phyloP scores from a whole-genome alignment of 2,797 vertebrate species.

The Mustela erminea region DNA sequence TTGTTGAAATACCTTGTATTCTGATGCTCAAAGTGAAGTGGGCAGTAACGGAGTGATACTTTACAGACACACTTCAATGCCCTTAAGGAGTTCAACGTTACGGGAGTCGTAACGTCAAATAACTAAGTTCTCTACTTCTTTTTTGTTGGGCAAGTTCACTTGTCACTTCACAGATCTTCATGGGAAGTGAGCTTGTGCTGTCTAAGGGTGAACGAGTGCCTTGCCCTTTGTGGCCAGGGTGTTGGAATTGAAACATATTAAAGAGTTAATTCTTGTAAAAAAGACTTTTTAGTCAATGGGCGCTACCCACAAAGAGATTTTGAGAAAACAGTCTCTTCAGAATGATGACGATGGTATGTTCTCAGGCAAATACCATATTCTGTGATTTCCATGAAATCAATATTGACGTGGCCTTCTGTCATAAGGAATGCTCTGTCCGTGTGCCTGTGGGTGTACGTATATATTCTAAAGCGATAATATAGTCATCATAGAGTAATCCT shows the following conservation, averaged over 20 bases:
- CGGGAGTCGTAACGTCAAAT: background rate
- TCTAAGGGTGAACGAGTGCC: conserved; percentile 50
- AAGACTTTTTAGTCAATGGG: background rate
- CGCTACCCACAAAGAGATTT: background rate
- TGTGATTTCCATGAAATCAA: conserved; percentile 44
- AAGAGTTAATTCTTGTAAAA: conserved; percentile 15
- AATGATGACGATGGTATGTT: background rate
- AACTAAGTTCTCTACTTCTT: conserved; percentile 13
- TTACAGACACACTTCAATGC: background rate
- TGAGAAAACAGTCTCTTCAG: conserved; percentile 46
- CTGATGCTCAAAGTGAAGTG: background rate
- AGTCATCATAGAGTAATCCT: background rate
- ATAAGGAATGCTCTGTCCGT: background rate
- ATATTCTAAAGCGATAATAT: background rate
- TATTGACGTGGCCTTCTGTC: background rate
- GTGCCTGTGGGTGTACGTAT: background rate
- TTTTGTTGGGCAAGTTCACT: conserved; percentile 35
- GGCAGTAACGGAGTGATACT: background rate
- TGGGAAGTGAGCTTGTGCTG: background rate
- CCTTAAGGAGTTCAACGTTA: background rate
- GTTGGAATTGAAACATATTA: conserved; percentile 32
- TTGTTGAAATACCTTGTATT: conserved; percentile 49
- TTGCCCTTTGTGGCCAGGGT: background rate
- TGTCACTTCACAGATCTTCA: conserved; percentile 55
- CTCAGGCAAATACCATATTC: background rate